A percentile compares a stretch with the other conserved stretches of the same genome.
phyloP scores from a whole-genome alignment of 2,888 invertebrate genomes.

The Machimus atricapillus region DNA sequence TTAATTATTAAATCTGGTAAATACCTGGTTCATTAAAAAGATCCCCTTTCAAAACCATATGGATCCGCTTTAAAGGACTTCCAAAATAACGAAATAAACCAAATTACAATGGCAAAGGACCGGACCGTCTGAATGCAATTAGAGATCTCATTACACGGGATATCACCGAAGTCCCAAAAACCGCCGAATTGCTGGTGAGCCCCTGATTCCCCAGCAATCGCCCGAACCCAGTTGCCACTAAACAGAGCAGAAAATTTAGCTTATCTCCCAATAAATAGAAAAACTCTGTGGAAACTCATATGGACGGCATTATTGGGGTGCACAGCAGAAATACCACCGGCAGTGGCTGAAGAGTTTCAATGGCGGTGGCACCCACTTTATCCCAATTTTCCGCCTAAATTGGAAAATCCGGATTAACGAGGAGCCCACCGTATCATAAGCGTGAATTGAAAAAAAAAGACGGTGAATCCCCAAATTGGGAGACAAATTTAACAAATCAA shows the following conservation, averaged over 20 bases:
- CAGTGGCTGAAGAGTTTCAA: slow-evolving; percentile 42
- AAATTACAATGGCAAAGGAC: background rate
- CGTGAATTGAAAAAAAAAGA: slow-evolving; percentile 12
- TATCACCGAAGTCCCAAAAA: background rate
- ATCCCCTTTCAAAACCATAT: background rate
- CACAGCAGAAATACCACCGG: slow-evolving; percentile 43
- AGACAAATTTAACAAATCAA: slow-evolving; percentile 38
- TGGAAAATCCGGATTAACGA: slow-evolving; percentile 45
- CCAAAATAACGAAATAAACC: background rate
- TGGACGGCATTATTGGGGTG: slow-evolving; percentile 44
- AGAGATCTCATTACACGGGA: background rate
- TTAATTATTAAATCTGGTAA: background rate
- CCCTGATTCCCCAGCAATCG: slow-evolving; percentile 18
- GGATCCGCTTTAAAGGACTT: background rate
- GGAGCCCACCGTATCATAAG: slow-evolving; percentile 7
- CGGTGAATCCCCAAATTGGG: background rate
- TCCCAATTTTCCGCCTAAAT: slow-evolving; percentile 43
- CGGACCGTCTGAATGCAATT: background rate
- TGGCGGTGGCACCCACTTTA: slow-evolving; percentile 35
- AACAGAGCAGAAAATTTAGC: slow-evolving; percentile 44
- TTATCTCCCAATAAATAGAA: slow-evolving; percentile 46
- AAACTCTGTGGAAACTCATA: slow-evolving; percentile 45
- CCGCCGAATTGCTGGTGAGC: background rate
- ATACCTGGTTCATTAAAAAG: background rate
- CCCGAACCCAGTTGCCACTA: slow-evolving; percentile 40